Base-by-base conservation (phyloP, 2,888 invertebrate genomes). In the Drosophila gaucha region DNA sequence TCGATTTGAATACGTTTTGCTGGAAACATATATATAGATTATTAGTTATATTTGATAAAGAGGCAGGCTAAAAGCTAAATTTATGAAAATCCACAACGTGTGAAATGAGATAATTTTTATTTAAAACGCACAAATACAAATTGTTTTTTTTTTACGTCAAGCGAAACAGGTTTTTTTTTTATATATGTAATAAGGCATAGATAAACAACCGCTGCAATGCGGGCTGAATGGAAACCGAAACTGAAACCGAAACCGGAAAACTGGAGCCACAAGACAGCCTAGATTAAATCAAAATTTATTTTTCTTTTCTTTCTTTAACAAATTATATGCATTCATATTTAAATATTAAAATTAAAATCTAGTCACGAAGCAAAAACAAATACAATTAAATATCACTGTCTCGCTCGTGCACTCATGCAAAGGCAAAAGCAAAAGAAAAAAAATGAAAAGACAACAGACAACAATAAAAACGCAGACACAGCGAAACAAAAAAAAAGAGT, bases 61-160 rank as follows among this genome's bases (percentile, higher is more conserved):
- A 20, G 38, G 6, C 51, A 18, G n/a, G 16, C 47, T n/a, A n/a
- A n/a, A n/a, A n/a, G n/a, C n/a, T n/a, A 24, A 49, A 39, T 39
- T 14, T 26, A 54, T 69, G 36, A 58, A 66, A 66, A 58, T 8
- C 41, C 36, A 28, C 24, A 3, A 47, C 31, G 75, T 86, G 83
- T 83, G 70, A 82, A 82, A 83, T 82, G 86, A 86, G 82, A 83
- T 82, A 82, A 82, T 82, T 86, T 75, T 52, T 72, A 74, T 69
- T 64, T 63, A 67, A 80, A 74, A 62, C 56, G 38, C 51, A 39
- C 66, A 51, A 65, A 59, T 54, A 59, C 28, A 51, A 67, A 62
- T 56, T 62, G 49, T 67, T 70, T 3, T 9, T 28, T 10, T 28
- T 26, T 74, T 56, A 74, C 51, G 54, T 55, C 24, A 26, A 38